Base-by-base conservation (phyloP, 2,113 vertebrate species). In the Tyrannus savana region DNA sequence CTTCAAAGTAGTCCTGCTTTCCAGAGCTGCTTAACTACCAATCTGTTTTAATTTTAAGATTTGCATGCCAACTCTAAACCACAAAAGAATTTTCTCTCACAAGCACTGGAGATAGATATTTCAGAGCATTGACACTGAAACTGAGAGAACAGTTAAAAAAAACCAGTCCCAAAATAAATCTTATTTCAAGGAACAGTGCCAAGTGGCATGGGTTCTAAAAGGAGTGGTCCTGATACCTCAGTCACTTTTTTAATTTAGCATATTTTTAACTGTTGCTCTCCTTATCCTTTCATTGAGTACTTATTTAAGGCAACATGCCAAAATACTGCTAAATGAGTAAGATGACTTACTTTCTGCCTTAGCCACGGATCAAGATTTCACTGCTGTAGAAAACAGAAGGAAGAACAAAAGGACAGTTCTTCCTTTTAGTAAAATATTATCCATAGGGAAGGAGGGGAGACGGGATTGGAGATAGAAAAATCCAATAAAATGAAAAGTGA, bases 1-100 rank as follows among this genome's bases (percentile, higher is more conserved):
- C 58, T 90, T 91, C 66, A 75, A 91, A 94, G 49, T 28, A 82
- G 50, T 50, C 31, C n/a, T 75, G 22, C 17, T 87, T 91, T 96
- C 69, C 87, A 90, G 46, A 90, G 80, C 56, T 84, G 66, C 44
- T 81, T 67, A 89, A 60, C 56, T 86, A 87, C 56, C 27, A 56
- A n/a, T 73, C 44, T 81, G 71, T 47, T 89, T 84, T 84, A 86
- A 62, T 69, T 68, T 81, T 72, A 75, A 63, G 21, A 89, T 72
- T 84, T 78, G 35, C 31, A 84, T 82, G 47, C 63, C 50, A 92
- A 25, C 33, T 78, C 39, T 59, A 67, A 95, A 88, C 53, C 19
- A 90, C 67, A 63, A 67, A 60, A 79, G 11, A 90, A 53, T 88
- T 76, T 80, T 95, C 68, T 93, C 46, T 95, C 64, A 77, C 0